Evolutionary conservation across 2,888 invertebrate genomes (phyloP), one percentile per base, ranked within the genome.

Genomic region (Schizotus pectinicornis): DNA sequence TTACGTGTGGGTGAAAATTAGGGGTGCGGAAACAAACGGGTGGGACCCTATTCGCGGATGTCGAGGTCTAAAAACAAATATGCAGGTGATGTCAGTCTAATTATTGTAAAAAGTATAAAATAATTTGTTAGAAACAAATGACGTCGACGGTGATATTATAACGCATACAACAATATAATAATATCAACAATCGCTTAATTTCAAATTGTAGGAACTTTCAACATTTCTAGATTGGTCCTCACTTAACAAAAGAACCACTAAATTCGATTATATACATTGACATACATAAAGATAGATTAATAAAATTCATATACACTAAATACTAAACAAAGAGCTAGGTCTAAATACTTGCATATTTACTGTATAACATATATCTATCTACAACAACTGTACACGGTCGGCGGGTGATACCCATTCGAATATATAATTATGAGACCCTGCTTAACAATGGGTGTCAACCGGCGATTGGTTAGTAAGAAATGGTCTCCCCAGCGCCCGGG

Each of bases 371-470:
- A 52, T 63, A 69, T 63, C 69, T 74, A 76, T 76, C 76, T 76
- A 77, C 76, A 73, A 65, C 62, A 72, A 68, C 63, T 68, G 61
- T 74, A 74, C 69, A 71, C 58, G 53, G 71, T 77, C 71, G 69
- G 65, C 73, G 74, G 70, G 68, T 72, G 77, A 74, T 79, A 75
- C 61, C 69, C 77, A 78, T 73, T 74, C 73, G 74, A 76, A 74
- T 74, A 77, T 74, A 77, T 79, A 77, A 78, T 77, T 77, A 75
- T 77, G 75, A 76, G 79, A 80, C 80, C 80, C 80, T 80, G 80
- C 78, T 77, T 79, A 68, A 77, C 72, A 75, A 74, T 77, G 77
- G 72, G 67, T 77, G 79, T 73, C 78, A 74, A 70, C 70, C 74
- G 74, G 63, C 72, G 69, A 76, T 67, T 69, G 63, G 43, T 3